Conservation (phyloP, 2,113 vertebrate species). For the Bothrops jararaca region DNA sequence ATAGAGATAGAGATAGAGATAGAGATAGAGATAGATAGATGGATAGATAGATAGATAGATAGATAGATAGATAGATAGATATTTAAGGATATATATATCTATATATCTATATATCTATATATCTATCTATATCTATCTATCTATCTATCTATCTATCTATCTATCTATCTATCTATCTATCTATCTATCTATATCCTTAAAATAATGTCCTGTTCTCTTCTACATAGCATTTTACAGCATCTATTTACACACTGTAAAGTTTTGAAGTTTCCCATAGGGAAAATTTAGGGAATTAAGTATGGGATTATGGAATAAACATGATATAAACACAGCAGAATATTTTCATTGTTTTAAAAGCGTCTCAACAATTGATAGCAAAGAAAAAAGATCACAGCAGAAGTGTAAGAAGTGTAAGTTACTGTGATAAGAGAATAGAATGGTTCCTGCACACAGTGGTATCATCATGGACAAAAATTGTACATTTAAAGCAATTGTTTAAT, state of each 20-base stretch:
- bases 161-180: no score
- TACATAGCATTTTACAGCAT: slow-evolving; percentile 21
- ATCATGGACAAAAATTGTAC: neutral
- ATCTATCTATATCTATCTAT: no score
- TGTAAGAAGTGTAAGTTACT: neutral
- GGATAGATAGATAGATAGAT: no score
- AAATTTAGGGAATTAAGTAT: slow-evolving; percentile 46
- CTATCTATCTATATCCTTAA: slow-evolving; percentile 50
- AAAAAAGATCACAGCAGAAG: neutral
- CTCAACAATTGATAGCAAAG: neutral
- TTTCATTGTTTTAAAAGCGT: neutral
- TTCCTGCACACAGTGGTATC: neutral
- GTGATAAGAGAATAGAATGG: neutral
- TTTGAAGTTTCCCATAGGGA: slow-evolving; percentile 48
- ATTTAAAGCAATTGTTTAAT: neutral
- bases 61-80: no score
- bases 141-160: no score
- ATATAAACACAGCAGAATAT: neutral
- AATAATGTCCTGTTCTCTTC: slow-evolving; percentile 45
- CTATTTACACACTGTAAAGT: slow-evolving; percentile 32
- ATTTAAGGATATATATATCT: neutral
- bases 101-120: no score
- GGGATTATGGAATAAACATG: slow-evolving; percentile 14
- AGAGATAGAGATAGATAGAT: no score
- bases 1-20: no score